Base-by-base conservation (phyloP, 2,888 invertebrate genomes). In the Anorthoa munda region DNA sequence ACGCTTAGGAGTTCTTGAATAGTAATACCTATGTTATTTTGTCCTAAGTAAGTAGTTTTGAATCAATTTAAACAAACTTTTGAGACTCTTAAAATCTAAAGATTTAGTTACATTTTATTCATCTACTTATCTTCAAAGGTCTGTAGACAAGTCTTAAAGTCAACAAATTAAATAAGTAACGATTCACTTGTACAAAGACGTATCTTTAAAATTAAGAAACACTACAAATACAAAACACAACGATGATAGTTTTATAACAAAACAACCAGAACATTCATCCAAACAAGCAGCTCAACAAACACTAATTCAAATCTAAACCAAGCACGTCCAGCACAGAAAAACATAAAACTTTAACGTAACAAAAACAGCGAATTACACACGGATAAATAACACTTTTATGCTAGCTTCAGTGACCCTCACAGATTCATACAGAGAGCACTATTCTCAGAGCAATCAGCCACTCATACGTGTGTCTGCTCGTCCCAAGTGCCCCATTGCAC, bases 401-500 rank as follows among this genome's bases (percentile, higher is more conserved):
- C 83, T 80, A 68, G 85, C 81, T 86, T 82, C 85, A 87, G 85
- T 86, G 87, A 87, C 89, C 87, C 86, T 87, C 85, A 88, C 89
- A 90, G 90, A 93, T 93, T 93, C 92, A 92, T 93, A 90, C 87
- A 87, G 81, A 88, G 91, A 90, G 92, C 87, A 85, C 90, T 90
- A 92, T 92, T 93, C 92, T 91, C 92, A 83, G 89, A 92, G 94
- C 94, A 95, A 95, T 95, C 94, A 93, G 92, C 92, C 89, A 89
- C 91, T 92, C 90, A 93, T 92, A 93, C 92, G 91, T 91, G 89
- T 90, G 92, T 92, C 90, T 91, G 90, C 83, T 75, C 77, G 90
- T 92, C 94, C 93, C 94, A 75, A 83, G 94, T 88, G 94, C 85
- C 88, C 92, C 92, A 92, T 94, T 86, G 88, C 90, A 83, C 89